A percentile compares a stretch with the other conserved stretches of the same genome.
phyloP scores from a whole-genome alignment of 2,888 invertebrate genomes.

The Ypsolopha scabrella region DNA sequence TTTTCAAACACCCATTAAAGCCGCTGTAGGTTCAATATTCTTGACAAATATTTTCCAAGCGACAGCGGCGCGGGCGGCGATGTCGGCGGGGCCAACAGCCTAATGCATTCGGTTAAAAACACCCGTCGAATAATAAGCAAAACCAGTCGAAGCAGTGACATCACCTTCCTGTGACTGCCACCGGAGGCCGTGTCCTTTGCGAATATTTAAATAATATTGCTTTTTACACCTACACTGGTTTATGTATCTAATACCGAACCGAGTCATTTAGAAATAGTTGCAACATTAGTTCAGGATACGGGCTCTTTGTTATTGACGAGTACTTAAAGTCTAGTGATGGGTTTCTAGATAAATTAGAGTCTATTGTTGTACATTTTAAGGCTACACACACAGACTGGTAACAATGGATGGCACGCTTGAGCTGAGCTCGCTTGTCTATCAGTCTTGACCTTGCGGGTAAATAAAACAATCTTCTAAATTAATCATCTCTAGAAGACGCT shows the following conservation, averaged over 20 bases:
- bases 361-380: conserved; percentile 31
- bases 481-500: background rate
- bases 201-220: conserved; percentile 15
- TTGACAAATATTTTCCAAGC: conserved; percentile 17
- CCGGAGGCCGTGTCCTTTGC: conserved; percentile 51
- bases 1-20: no score
- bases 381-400: conserved; percentile 13
- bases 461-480: background rate
- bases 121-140: conserved; percentile 55
- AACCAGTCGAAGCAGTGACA: conserved; percentile 64
- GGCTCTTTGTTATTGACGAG: background rate
- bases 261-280: background rate
- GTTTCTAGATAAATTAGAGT: conserved; percentile 9
- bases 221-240: conserved; percentile 9
- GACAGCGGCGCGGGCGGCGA: conserved; percentile 12
- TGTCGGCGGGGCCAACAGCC: conserved; percentile 19
- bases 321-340: background rate
- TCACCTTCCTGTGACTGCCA: conserved; percentile 53
- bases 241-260: background rate
- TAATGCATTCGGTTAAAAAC: conserved; percentile 39
- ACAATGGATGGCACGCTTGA: conserved; percentile 29
- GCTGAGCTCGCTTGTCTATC: conserved; percentile 7
- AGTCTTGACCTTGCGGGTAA: conserved; percentile 1
- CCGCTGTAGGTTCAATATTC: conserved; percentile 11
- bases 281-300: background rate